Evolutionary conservation across 1,140 invertebrate genomes (phyloP).

Genomic region (Sminthurinus signatus): DNA sequence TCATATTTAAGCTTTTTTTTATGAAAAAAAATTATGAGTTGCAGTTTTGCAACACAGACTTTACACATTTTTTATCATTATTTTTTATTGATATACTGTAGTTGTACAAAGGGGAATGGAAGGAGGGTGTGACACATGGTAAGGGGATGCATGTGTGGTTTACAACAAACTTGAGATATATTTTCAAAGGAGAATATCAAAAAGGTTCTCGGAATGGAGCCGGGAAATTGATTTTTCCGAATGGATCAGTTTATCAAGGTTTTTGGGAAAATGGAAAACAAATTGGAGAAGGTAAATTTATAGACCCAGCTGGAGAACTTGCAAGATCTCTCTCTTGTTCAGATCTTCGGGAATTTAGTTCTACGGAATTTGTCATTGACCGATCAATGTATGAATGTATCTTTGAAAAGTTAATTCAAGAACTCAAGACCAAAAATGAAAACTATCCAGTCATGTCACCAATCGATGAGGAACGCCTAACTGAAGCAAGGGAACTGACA

Average conservation of each 20-base stretch:
- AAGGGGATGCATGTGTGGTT: constrained; percentile 34
- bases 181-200: constrained; percentile 19
- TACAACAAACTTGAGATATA: background rate
- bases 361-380: constrained; percentile 18
- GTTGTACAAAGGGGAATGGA: constrained; percentile 34
- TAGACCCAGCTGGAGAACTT: constrained; percentile 30
- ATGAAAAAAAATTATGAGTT: background rate
- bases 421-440: background rate
- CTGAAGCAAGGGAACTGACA: background rate
- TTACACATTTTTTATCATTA: background rate
- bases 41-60: background rate
- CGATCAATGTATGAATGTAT: constrained; percentile 25
- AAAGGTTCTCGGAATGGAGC: constrained; percentile 29
- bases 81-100: background rate
- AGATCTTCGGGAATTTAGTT: constrained; percentile 10
- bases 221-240: constrained; percentile 35
- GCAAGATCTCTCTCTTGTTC: constrained; percentile 19
- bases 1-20: no score
- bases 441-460: background rate
- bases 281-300: constrained; percentile 27
- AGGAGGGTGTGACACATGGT: constrained; percentile 25
- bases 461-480: background rate
- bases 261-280: constrained; percentile 27
- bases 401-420: constrained; percentile 5
- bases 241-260: constrained; percentile 32